These are phyloP conservation scores for Notospermus geniculatus DNA, from an alignment of 1,140 invertebrate species.

Conservation along the genomic window DNA sequence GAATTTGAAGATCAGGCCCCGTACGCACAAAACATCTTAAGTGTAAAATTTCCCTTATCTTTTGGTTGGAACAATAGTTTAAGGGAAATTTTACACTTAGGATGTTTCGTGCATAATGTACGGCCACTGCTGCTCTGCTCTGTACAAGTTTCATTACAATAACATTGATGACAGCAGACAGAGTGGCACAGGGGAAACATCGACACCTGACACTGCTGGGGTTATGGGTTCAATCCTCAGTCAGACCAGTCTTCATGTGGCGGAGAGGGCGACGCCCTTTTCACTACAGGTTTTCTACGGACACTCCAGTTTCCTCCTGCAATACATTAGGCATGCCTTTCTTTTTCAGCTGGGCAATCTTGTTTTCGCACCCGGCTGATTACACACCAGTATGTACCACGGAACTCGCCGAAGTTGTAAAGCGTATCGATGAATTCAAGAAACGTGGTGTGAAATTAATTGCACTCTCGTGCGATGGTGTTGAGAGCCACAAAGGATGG, in stretches of 20 bases:
- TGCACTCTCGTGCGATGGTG: constrained; percentile 85
- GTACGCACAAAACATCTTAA: too few relatives aligned
- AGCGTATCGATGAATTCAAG: constrained; percentile 73
- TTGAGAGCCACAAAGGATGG: constrained; percentile 81
- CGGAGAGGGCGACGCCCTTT: too few relatives aligned
- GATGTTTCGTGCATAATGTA: too few relatives aligned
- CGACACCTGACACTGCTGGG: not conserved
- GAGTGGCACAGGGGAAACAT: not conserved
- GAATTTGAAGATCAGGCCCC: not conserved
- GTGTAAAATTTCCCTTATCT: too few relatives aligned
- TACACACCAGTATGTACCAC: constrained; percentile 95
- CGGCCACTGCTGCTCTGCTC: not conserved
- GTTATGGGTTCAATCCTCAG: too few relatives aligned
- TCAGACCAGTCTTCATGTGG: too few relatives aligned
- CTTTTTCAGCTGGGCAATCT: constrained; percentile 69
- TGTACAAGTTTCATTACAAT: not conserved
- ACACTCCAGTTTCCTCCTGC: too few relatives aligned
- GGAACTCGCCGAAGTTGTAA: constrained; percentile 76
- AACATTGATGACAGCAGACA: not conserved
- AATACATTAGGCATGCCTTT: too few relatives aligned
- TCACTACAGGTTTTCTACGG: too few relatives aligned
- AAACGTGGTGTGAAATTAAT: constrained; percentile 86
- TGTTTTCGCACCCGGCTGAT: constrained; percentile 91
- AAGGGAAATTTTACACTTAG: too few relatives aligned
- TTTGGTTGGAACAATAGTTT: too few relatives aligned